A percentile compares a stretch with the other conserved stretches of the same genome.
These are phyloP conservation scores for Musca domestica DNA, from an alignment of 1,140 invertebrate species.

Conservation along the genomic window DNA sequence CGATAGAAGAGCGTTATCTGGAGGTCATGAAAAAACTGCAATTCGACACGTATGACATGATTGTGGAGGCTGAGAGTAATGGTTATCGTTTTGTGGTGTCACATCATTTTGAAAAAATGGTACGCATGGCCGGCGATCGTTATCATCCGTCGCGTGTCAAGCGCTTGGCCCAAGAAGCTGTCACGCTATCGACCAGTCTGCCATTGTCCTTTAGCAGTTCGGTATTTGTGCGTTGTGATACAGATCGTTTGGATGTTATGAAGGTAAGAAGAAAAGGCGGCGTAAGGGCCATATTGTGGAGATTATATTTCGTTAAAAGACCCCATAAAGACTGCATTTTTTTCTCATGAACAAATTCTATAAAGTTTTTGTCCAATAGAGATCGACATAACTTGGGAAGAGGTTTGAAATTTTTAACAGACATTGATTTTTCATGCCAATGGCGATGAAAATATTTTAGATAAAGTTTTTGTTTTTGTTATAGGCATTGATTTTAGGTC, in stretches of 20 bases:
- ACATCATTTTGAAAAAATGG: conserved; percentile 89
- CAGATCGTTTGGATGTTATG: conserved; percentile 92
- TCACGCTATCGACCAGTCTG: conserved; percentile 89
- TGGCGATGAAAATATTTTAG: too few relatives aligned
- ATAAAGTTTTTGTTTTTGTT: too few relatives aligned
- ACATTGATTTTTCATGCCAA: too few relatives aligned
- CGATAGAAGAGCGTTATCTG: conserved; percentile 74
- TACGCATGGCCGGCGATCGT: conserved; percentile 80
- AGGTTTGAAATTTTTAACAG: too few relatives aligned
- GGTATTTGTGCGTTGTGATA: conserved; percentile 94
- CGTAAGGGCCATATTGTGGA: too few relatives aligned
- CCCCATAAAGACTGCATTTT: too few relatives aligned
- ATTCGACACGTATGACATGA: conserved; percentile 92
- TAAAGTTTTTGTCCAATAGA: too few relatives aligned
- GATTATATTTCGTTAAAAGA: too few relatives aligned
- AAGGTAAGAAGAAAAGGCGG: conserved; percentile 63
- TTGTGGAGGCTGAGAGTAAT: conserved; percentile 69
- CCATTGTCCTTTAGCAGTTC: conserved; percentile 91
- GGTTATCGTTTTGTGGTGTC: conserved; percentile 81
- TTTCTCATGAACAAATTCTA: too few relatives aligned
- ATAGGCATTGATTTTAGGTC: too few relatives aligned
- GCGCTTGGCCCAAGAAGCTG: conserved; percentile 91
- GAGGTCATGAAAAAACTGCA: conserved; percentile 84
- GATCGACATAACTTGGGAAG: too few relatives aligned
- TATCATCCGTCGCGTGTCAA: conserved; percentile 84